Percentiles rank a stretch among this genome's conserved stretches.
These are phyloP conservation scores for Luscinia megarhynchos DNA, from an alignment of 2,797 vertebrate genomes.

Conservation along the genomic window DNA sequence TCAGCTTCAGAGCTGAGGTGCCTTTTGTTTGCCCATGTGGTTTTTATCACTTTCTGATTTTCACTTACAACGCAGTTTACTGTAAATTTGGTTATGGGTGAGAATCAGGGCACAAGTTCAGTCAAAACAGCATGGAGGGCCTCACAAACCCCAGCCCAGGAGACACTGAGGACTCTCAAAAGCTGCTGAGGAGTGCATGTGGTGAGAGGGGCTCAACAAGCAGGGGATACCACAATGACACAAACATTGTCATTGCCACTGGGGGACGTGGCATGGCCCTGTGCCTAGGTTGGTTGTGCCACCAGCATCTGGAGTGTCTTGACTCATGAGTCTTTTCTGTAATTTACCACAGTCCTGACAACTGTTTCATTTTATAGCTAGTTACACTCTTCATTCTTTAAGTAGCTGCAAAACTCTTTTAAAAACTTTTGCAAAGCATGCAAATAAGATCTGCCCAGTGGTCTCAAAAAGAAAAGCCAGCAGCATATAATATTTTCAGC, in stretches of 20 bases:
- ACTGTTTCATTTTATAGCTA: neutral
- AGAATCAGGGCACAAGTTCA: neutral
- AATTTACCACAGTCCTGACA: neutral
- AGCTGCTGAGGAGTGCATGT: neutral
- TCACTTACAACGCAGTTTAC: neutral
- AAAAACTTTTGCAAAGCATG: neutral
- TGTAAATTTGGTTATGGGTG: neutral
- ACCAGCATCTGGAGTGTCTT: neutral
- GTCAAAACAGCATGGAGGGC: neutral
- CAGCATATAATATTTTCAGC: neutral
- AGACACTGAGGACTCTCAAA: neutral
- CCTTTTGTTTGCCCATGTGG: neutral
- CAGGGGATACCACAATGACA: neutral
- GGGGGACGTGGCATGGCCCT: rapidly evolving
- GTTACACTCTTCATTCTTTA: neutral
- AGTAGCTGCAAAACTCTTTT: neutral
- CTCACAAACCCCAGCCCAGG: neutral
- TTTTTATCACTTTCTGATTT: neutral
- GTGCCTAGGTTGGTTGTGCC: neutral
- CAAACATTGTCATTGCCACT: rapidly evolving
- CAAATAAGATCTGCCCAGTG: neutral
- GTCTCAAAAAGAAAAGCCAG: constrained; percentile 33
- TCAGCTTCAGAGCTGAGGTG: constrained; percentile 6
- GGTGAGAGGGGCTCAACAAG: rapidly evolving
- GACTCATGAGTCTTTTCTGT: neutral